These are phyloP conservation scores for Dermatemys mawii DNA, from an alignment of 2,113 vertebrate species.

Conservation along the genomic window DNA sequence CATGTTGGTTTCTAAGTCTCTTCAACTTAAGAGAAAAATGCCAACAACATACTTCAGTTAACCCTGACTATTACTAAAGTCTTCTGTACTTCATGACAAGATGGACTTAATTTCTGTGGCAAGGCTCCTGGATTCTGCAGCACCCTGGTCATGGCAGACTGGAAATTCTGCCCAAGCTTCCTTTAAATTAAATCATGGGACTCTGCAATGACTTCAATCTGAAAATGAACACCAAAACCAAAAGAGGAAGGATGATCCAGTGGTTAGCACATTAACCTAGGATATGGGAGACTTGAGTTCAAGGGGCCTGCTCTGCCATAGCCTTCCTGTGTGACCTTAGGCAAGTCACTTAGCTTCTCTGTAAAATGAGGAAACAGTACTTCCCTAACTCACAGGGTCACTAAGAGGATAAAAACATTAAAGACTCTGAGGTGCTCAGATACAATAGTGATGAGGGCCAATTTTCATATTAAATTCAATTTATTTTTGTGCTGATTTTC, in stretches of 20 bases:
- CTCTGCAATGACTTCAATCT: neutral
- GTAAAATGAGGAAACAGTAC: too few relatives aligned
- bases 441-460: too few relatives aligned
- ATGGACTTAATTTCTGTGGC: neutral
- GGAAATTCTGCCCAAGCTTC: neutral
- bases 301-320: too few relatives aligned
- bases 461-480: too few relatives aligned
- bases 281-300: too few relatives aligned
- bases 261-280: too few relatives aligned
- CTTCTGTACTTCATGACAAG: neutral
- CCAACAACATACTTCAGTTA: neutral
- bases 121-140: rapidly evolving
- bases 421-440: too few relatives aligned
- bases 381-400: too few relatives aligned
- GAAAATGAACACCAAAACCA: neutral
- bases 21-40: neutral
- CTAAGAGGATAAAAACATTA: too few relatives aligned
- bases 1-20: rapidly evolving
- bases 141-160: neutral
- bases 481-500: neutral
- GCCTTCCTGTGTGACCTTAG: too few relatives aligned
- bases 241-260: too few relatives aligned
- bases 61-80: rapidly evolving
- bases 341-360: too few relatives aligned
- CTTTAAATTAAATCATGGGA: neutral